phyloP scores from a whole-genome alignment of 1,140 invertebrate species.

The Asbolus verrucosus region DNA sequence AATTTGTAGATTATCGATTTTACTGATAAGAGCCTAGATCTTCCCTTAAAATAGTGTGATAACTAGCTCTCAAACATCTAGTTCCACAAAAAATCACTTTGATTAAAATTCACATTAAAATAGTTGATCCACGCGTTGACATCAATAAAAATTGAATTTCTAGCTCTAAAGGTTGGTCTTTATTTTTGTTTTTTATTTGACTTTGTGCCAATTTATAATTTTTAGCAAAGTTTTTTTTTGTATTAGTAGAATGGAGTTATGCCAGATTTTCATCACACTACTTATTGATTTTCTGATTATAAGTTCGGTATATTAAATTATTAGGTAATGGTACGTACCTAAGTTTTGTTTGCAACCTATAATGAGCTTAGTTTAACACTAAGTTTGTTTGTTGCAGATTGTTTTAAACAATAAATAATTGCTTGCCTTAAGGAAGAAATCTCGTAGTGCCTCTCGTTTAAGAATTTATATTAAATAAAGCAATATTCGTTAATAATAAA shows the following conservation, averaged over 20 bases:
- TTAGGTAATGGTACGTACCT: background rate
- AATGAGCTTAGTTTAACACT: background rate
- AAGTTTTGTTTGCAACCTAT: background rate
- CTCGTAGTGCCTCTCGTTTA: constrained; percentile 53
- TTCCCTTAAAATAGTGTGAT: constrained; percentile 43
- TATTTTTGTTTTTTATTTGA: constrained; percentile 25
- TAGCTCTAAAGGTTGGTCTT: constrained; percentile 20
- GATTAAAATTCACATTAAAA: constrained; percentile 2
- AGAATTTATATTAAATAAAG: constrained; percentile 20
- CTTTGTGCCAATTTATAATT: constrained; percentile 26
- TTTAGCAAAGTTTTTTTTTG: background rate
- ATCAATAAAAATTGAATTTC: constrained; percentile 6
- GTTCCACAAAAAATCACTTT: background rate
- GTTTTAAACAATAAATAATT: constrained; percentile 28
- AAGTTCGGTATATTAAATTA: background rate
- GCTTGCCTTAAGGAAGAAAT: constrained; percentile 51
- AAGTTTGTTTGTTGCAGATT: constrained; percentile 28
- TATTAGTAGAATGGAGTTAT: background rate
- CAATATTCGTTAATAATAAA: constrained; percentile 3
- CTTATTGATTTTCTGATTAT: constrained; percentile 3
- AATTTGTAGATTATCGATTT: constrained; percentile 40
- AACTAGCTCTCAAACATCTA: background rate
- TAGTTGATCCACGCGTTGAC: background rate
- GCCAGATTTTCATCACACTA: background rate
- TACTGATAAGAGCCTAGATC: constrained; percentile 3